phyloP scores from a whole-genome alignment of 2,888 invertebrate genomes.

The Apodemia zela region DNA sequence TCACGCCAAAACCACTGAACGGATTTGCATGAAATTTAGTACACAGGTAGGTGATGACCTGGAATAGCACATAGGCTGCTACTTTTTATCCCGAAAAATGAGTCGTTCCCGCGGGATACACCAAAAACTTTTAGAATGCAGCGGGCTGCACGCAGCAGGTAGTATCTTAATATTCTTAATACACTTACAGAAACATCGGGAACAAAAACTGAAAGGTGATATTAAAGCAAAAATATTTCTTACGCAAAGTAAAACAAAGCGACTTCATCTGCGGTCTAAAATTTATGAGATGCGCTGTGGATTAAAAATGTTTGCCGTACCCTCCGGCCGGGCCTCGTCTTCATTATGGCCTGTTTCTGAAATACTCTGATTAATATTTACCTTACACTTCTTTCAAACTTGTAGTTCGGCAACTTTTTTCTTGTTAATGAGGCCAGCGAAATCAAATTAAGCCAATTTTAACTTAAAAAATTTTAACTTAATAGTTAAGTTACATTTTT shows the following conservation, averaged over 20 bases:
- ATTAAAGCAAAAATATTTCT: conserved; percentile 54
- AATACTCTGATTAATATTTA: conserved; percentile 76
- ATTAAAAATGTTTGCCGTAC: conserved; percentile 76
- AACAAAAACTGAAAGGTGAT: not conserved
- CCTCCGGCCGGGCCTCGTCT: conserved; percentile 60
- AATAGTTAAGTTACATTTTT: no score
- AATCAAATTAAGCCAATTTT: conserved; percentile 9
- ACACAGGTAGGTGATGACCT: no score
- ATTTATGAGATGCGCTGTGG: conserved; percentile 76
- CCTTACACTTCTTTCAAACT: conserved; percentile 64
- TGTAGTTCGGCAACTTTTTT: conserved; percentile 60
- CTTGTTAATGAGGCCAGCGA: conserved; percentile 30
- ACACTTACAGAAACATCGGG: not conserved
- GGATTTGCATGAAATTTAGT: no score
- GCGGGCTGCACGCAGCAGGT: no score
- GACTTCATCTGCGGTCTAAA: conserved; percentile 64
- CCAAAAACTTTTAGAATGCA: no score
- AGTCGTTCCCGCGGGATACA: no score
- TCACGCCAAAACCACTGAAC: no score
- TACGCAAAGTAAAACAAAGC: conserved; percentile 68
- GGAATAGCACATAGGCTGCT: no score
- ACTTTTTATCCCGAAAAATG: no score
- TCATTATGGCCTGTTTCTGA: conserved; percentile 67
- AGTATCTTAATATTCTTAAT: not conserved
- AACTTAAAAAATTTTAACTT: not conserved